Conservation (phyloP, 2,113 vertebrate genomes). For the Polypterus senegalus region DNA sequence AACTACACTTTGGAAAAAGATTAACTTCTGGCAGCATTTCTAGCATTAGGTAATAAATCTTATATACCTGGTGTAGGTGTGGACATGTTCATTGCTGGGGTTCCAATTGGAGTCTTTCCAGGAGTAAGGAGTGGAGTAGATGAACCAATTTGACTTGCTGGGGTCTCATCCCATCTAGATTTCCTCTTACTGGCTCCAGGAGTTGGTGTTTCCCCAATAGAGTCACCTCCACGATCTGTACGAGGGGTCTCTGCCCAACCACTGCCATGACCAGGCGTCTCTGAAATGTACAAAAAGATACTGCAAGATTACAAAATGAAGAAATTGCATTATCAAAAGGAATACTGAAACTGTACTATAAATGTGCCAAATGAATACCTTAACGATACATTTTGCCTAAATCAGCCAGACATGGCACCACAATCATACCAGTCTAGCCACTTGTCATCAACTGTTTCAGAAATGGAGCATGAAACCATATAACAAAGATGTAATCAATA, state of each 20-base stretch:
- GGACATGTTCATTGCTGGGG: constrained; percentile 97
- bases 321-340: too few species aligned
- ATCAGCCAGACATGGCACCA: too few species aligned
- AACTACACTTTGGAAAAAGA: too few species aligned
- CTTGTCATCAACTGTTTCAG: too few species aligned
- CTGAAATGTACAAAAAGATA: constrained; percentile 28
- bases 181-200: constrained; percentile 95
- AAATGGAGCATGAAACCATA: too few species aligned
- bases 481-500: too few species aligned
- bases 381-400: too few species aligned
- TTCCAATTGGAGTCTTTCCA: constrained; percentile 92
- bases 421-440: too few species aligned
- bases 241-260: constrained; percentile 95
- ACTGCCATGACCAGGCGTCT: constrained; percentile 91
- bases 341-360: too few species aligned
- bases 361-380: too few species aligned
- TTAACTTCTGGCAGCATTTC: too few species aligned
- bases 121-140: constrained; percentile 91
- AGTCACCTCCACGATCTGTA: constrained; percentile 90
- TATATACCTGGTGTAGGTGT: constrained; percentile 84
- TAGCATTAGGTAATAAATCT: too few species aligned
- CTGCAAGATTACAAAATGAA: background rate
- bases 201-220: constrained; percentile 91
- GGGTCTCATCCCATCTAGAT: constrained; percentile 94
- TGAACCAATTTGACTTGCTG: constrained; percentile 93